Conservation (phyloP, 2,888 invertebrate genomes). For the Ectobius pallidus region DNA sequence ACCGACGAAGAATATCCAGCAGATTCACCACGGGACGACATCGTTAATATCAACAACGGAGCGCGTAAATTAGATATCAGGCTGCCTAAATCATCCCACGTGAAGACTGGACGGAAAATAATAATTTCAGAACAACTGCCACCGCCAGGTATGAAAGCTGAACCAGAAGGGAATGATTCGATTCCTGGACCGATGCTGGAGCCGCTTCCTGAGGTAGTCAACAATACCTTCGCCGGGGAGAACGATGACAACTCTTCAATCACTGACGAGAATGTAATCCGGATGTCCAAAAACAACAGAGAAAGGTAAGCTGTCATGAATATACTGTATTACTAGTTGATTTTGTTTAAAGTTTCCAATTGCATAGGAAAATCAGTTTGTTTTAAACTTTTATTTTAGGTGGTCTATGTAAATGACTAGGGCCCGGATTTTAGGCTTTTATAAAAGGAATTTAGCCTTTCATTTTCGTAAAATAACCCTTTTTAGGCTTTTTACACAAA, state of each 20-base stretch:
- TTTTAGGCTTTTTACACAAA: too few species aligned
- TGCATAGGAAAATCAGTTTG: too few species aligned
- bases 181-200: not conserved
- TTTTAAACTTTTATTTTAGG: too few species aligned
- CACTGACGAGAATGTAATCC: not conserved
- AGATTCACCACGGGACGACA: not conserved
- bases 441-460: too few species aligned
- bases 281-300: not conserved
- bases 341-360: too few species aligned
- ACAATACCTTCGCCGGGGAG: not conserved
- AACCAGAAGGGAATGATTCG: not conserved
- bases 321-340: too few species aligned
- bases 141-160: not conserved
- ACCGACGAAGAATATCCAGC: not conserved
- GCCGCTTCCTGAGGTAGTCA: not conserved
- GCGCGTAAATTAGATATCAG: not conserved
- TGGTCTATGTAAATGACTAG: too few species aligned
- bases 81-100: not conserved
- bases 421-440: too few species aligned
- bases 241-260: not conserved
- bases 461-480: too few species aligned
- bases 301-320: slow-evolving; percentile 3
- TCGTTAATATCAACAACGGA: not conserved
- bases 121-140: not conserved
- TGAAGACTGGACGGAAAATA: not conserved